Base-by-base conservation (phyloP, 2,888 invertebrate genomes). In the Hirtodrosophila duncani region DNA sequence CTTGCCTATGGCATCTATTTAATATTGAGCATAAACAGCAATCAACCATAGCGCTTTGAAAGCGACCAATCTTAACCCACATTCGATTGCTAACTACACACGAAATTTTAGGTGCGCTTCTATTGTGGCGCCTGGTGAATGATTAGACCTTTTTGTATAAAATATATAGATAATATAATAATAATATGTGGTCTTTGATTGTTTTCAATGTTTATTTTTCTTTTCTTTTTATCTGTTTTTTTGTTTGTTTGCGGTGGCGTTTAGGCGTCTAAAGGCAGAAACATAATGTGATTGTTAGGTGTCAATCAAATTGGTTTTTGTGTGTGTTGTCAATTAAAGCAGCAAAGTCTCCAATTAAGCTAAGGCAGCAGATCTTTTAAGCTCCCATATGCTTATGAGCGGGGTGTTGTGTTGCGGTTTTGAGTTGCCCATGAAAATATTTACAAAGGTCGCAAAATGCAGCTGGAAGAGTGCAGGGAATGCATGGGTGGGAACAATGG, bases 241-340 rank as follows among this genome's bases (percentile, higher is more conserved):
- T 23, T 4, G 6, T 39, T 11, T 3, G 26, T 18, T 18, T 49
- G 57, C 45, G 56, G 49, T 61, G 53, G 44, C 29, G 57, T 52
- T 58, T 39, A 66, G 24, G 26, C 45, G 10, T 8, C 36, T 10
- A 23, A 27, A 37, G 38, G 27, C 24, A 31, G 37, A 59, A 42
- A 26, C 11, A 7, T 10, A 52, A 41, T 56, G 59, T 56, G 49
- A 63, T 55, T 78, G 75, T 81, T 46, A 62, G 70, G 75, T 79
- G 74, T 81, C 74, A 81, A 75, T 75, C 79, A 81, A 63, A 50
- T 39, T 39, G 53, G 56, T 62, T 61, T 59, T 58, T 61, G 41
- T 56, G 57, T 77, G 56, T 55, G 31, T 27, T 56, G 64, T 67
- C 79, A 64, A 78, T 78, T 81, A 69, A 64, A 38, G 57, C 74